phyloP scores from a whole-genome alignment of 2,888 invertebrate species.

The Ptilodon capucinus region DNA sequence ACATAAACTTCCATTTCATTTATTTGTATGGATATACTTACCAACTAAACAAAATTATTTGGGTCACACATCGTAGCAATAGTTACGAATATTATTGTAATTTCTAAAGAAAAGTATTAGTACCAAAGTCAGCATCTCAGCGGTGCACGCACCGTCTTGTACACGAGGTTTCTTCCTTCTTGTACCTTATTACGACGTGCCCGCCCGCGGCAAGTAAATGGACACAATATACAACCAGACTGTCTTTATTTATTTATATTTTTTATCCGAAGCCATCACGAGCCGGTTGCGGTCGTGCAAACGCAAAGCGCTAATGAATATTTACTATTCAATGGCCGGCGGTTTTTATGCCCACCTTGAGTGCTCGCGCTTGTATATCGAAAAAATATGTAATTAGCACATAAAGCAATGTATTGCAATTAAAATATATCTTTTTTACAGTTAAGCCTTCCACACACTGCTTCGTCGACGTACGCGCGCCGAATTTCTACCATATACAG shows the following conservation, averaged over 20 bases:
- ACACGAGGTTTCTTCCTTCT: constrained; percentile 31
- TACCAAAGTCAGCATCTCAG: constrained; percentile 10
- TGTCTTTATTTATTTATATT: constrained; percentile 10
- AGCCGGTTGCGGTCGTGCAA: constrained; percentile 44
- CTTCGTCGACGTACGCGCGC: no score
- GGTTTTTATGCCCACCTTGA: constrained; percentile 37
- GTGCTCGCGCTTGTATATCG: constrained; percentile 18
- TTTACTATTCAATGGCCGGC: constrained; percentile 49
- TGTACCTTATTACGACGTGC: constrained; percentile 46
- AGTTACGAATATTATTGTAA: no score
- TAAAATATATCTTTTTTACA: not conserved
- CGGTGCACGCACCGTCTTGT: constrained; percentile 23
- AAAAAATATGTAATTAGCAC: constrained; percentile 43
- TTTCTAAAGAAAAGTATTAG: no score
- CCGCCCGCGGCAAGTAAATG: constrained; percentile 45
- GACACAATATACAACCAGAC: constrained; percentile 32
- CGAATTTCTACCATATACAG: no score
- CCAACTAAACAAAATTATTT: no score
- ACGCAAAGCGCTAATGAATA: constrained; percentile 54
- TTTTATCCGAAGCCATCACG: constrained; percentile 32
- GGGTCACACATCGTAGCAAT: no score
- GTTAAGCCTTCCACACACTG: no score
- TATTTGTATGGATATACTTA: no score
- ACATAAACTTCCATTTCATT: no score
- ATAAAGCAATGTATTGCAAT: constrained; percentile 25